Evolutionary conservation across 2,113 vertebrate species (phyloP).

Genomic region (Colistium nudipinnis): DNA sequence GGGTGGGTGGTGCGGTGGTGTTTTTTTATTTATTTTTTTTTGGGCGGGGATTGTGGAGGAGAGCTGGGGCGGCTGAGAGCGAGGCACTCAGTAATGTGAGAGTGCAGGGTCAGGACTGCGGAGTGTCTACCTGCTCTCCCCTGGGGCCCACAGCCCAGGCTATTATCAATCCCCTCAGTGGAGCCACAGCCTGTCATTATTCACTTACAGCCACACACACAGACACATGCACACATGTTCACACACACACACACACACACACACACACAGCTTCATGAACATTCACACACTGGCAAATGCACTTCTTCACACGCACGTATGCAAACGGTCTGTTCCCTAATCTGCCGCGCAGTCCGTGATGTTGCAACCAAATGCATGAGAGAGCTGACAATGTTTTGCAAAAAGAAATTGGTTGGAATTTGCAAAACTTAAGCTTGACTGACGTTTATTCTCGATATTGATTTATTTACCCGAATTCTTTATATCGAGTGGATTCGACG

Average conservation of each 20-base stretch:
- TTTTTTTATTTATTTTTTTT: too few species aligned
- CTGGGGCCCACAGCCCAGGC: conserved; percentile 85
- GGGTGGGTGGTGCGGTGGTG: conserved; percentile 54
- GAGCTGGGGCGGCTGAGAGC: conserved; percentile 72
- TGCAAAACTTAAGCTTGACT: not conserved
- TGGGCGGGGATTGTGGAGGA: conserved; percentile 83
- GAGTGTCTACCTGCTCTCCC: conserved; percentile 96
- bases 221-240: conserved; percentile 32
- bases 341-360: not conserved
- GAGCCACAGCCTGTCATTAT: conserved; percentile 91
- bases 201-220: conserved; percentile 66
- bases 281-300: conserved; percentile 17
- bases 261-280: conserved; percentile 32
- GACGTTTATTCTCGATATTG: not conserved
- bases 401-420: not conserved
- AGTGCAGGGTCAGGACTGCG: conserved; percentile 92
- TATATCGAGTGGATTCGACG: not conserved
- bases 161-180: conserved; percentile 93
- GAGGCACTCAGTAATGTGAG: conserved; percentile 96
- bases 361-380: conserved; percentile 21
- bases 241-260: conserved; percentile 26
- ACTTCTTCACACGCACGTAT: conserved; percentile 18
- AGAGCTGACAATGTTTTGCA: not conserved
- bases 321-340: conserved; percentile 10
- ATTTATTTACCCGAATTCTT: not conserved